Conservation (phyloP, 2,113 vertebrate species). For the Pipra filicauda region DNA sequence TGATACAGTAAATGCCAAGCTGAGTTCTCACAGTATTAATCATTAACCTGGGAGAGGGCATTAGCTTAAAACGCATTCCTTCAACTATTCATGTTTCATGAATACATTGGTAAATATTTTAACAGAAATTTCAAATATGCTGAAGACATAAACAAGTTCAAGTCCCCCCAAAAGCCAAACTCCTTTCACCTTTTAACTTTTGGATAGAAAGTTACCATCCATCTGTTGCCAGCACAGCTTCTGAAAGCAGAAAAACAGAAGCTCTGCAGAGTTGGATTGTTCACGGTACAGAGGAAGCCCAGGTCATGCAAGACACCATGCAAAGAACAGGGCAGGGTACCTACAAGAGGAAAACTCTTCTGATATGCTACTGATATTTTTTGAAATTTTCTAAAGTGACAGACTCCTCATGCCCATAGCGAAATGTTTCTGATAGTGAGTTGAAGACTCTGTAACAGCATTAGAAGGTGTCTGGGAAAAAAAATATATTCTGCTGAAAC, state of each 20-base stretch:
- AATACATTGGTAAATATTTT: neutral
- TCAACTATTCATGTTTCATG: neutral
- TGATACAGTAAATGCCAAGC: neutral
- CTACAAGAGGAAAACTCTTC: neutral
- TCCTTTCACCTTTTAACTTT: neutral
- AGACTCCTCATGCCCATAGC: neutral
- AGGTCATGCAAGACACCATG: neutral
- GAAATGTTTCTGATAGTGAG: neutral
- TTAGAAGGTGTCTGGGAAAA: neutral
- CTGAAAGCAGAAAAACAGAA: neutral
- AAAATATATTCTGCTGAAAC: neutral
- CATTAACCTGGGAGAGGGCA: neutral
- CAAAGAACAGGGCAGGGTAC: neutral
- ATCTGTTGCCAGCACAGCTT: neutral
- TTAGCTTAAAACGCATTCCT: neutral
- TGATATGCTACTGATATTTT: neutral
- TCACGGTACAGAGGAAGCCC: neutral
- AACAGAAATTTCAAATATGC: neutral
- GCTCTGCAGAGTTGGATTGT: neutral
- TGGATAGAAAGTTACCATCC: neutral
- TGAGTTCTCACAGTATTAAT: conserved; percentile 24
- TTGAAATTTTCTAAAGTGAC: neutral
- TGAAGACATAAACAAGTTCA: neutral
- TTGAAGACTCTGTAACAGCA: neutral
- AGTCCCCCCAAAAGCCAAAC: neutral